A percentile compares a stretch with the other conserved stretches of the same genome.
Conservation (phyloP, 2,113 vertebrate species). For the Phyllopteryx taeniolatus region DNA sequence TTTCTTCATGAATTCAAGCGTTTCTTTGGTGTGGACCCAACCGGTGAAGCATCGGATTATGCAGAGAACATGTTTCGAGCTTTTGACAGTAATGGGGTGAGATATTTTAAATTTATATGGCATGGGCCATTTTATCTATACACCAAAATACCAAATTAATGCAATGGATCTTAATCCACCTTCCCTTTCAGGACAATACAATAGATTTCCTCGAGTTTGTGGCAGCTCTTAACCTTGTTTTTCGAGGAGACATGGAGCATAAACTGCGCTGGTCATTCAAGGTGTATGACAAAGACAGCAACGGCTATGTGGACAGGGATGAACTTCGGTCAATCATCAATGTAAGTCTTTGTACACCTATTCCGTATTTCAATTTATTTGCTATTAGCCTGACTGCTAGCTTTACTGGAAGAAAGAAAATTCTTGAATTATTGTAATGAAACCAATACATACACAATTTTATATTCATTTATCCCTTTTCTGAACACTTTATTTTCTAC, state of each 20-base stretch:
- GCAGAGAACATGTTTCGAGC: constrained; percentile 73
- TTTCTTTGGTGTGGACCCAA: constrained; percentile 70
- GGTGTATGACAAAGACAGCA: constrained; percentile 73
- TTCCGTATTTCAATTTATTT: not conserved
- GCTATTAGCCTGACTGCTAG: no score
- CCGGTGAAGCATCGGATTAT: constrained; percentile 68
- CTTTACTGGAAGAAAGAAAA: not conserved
- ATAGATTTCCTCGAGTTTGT: constrained; percentile 79
- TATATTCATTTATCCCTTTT: no score
- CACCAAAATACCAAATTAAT: not conserved
- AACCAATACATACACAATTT: not conserved
- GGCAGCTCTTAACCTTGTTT: constrained; percentile 71
- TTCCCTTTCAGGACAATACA: constrained; percentile 68
- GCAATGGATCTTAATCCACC: not conserved
- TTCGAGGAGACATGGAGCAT: constrained; percentile 71
- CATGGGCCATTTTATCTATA: not conserved
- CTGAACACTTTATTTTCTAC: not conserved
- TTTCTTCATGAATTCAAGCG: constrained; percentile 75
- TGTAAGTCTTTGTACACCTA: constrained; percentile 38
- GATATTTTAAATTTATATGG: constrained; percentile 8
- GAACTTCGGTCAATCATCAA: constrained; percentile 70
- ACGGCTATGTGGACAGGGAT: constrained; percentile 65
- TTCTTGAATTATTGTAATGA: not conserved
- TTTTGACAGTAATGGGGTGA: constrained; percentile 76
- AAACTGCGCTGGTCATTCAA: constrained; percentile 77